These are phyloP conservation scores for Mythimna lalbum DNA, from an alignment of 2,888 invertebrate species.

Conservation along the genomic window DNA sequence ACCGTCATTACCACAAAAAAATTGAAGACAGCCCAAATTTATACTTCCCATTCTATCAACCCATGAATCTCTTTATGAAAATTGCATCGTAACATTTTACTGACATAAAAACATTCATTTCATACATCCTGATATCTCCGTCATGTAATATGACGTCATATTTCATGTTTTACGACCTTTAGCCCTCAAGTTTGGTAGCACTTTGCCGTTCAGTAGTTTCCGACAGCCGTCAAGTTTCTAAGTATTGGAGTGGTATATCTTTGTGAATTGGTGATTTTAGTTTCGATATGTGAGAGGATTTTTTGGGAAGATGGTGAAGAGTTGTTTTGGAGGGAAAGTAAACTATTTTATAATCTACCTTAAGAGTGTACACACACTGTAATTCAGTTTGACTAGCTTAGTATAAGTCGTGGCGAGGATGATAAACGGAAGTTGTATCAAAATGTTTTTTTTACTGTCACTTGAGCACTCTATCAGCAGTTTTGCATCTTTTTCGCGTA, in stretches of 20 bases:
- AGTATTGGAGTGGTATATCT: conserved; percentile 52
- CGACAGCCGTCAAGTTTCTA: conserved; percentile 49
- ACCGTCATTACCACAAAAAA: not conserved
- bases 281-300: not conserved
- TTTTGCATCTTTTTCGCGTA: too few species aligned
- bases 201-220: conserved; percentile 52
- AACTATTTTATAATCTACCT: too few species aligned
- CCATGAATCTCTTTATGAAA: conserved; percentile 62
- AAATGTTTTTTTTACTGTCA: too few species aligned
- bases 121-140: conserved; percentile 56
- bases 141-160: conserved; percentile 61
- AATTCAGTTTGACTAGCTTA: too few species aligned
- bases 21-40: conserved; percentile 7
- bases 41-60: conserved; percentile 27
- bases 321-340: not conserved
- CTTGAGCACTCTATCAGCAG: too few species aligned
- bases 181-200: conserved; percentile 47
- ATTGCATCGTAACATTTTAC: conserved; percentile 67
- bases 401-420: too few species aligned
- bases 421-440: too few species aligned
- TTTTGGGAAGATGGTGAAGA: not conserved
- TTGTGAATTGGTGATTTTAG: conserved; percentile 27
- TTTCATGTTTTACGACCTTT: conserved; percentile 64
- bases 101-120: conserved; percentile 66
- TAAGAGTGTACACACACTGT: too few species aligned